Evolutionary conservation across 2,113 vertebrate species (phyloP), one percentile per base, ranked within the genome.

Genomic region (Petrocephalus zakoni): DNA sequence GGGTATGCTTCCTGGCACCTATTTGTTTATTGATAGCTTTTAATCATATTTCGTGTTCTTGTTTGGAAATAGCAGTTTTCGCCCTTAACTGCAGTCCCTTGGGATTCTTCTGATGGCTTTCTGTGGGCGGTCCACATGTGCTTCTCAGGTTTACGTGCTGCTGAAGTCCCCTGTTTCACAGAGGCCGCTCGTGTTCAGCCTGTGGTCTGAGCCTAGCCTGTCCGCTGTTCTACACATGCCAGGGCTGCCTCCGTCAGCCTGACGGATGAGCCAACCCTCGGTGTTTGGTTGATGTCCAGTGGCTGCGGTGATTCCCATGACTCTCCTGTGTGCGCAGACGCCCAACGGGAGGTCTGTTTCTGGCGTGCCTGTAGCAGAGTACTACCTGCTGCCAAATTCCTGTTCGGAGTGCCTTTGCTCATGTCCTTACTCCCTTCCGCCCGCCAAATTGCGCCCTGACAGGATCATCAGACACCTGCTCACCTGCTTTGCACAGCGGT

Each of bases 21-120:
- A 42, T 61, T 87, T 61, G 34, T n/a, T 87, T 87, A 47, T 87
- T 87, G 61, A 64, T 61, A 25, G 86, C 37, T 5, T 37, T 87
- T 47, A 61, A 47, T 83, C 22, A 83, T 49, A 49, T 4, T 87
- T 25, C 19, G 29, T 29, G 15, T 49, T 64, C 51, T 75, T 61
- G n/a, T 15, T 88, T 78, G 42, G 86, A 42, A 68, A 87, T 42
- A 0, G 9, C n/a, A 47, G 46, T 9, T 37, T 64, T 87, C 1
- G 5, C 84, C 84, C 7, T 13, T 37, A 17, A 8, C 25, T 53
- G 84, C 84, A 17, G 84, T 53, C 52, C 2, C 8, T 22, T 4
- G 8, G 22, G 81, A 3, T 82, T 46, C 37, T 82, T 21, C 78
- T 9, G 78, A 46, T 82, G 17, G 7, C 46, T 11, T 17, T 82